phyloP scores from a whole-genome alignment of 2,113 vertebrate species.

The Pipa parva region DNA sequence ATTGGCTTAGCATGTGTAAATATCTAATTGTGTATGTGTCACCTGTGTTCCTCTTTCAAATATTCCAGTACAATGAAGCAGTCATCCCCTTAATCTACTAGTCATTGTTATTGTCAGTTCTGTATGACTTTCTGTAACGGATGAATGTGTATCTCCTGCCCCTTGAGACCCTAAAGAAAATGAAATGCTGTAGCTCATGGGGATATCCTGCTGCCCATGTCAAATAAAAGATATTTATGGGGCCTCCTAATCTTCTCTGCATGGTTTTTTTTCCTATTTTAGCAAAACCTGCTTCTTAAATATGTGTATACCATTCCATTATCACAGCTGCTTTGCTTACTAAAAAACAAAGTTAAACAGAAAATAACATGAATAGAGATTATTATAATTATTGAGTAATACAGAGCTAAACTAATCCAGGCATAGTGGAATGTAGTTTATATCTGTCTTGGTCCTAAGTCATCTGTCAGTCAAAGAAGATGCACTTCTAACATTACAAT shows the following conservation, averaged over 20 bases:
- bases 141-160: constrained; percentile 10
- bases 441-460: too few species aligned
- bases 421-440: too few species aligned
- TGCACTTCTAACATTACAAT: too few species aligned
- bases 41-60: background rate
- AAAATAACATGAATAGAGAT: background rate
- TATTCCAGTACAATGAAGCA: background rate
- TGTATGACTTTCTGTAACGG: constrained; percentile 12
- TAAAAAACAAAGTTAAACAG: background rate
- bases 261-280: background rate
- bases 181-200: constrained; percentile 15
- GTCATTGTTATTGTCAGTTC: constrained; percentile 13
- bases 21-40: background rate
- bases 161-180: constrained; percentile 13
- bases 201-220: constrained; percentile 1
- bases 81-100: constrained; percentile 5
- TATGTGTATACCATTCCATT: background rate
- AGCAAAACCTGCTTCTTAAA: background rate
- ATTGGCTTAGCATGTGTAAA: background rate
- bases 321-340: background rate
- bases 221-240: constrained; percentile 18
- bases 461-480: too few species aligned
- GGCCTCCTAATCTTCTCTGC: background rate
- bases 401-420: too few species aligned
- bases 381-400: too few species aligned